phyloP scores from a whole-genome alignment of 2,113 vertebrate species.

The Canis aureus region DNA sequence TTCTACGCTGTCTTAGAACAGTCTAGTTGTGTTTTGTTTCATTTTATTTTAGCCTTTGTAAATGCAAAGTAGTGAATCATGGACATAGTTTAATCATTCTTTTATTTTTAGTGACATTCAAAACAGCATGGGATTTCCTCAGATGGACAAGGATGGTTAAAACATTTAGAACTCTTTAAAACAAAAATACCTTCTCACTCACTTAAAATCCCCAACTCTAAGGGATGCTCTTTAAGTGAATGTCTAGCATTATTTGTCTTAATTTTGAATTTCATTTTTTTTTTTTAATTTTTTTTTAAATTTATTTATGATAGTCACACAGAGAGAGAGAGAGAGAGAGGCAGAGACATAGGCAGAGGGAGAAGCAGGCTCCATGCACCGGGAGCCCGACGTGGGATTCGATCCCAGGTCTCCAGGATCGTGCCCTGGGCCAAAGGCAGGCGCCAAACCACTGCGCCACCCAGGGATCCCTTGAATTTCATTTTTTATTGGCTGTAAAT shows the following conservation, averaged over 20 bases:
- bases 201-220: not conserved
- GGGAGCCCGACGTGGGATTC: no score
- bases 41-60: constrained; percentile 40
- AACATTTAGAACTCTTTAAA: constrained; percentile 30
- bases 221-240: constrained; percentile 6
- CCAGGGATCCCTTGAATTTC: no score
- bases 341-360: no score
- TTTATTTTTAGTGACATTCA: constrained; percentile 42
- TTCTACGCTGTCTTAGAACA: not conserved
- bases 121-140: constrained; percentile 24
- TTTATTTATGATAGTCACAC: no score
- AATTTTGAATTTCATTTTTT: not conserved
- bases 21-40: constrained; percentile 3
- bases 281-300: no score
- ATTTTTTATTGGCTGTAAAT: not conserved
- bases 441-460: no score
- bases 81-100: not conserved
- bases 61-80: constrained; percentile 48
- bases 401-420: no score
- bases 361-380: no score
- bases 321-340: no score
- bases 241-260: not conserved
- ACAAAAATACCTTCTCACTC: constrained; percentile 25
- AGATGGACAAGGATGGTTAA: not conserved
- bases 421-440: no score